These are phyloP conservation scores for Anguilla japonica DNA, from an alignment of 2,113 vertebrate species.

Conservation along the genomic window DNA sequence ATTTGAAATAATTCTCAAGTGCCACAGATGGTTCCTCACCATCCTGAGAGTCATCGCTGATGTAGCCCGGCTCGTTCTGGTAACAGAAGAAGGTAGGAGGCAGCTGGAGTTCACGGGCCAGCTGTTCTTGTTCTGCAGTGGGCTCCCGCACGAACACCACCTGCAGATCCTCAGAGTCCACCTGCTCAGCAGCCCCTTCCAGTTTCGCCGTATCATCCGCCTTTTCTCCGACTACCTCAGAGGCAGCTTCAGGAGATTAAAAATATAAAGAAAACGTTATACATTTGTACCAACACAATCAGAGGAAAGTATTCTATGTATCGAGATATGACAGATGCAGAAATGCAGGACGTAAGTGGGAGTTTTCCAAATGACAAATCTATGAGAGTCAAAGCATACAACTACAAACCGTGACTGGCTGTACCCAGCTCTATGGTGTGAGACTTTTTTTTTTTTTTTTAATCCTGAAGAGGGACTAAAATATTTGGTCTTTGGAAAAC, in stretches of 20 bases:
- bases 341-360: neutral
- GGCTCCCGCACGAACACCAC: slow-evolving; percentile 85
- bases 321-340: neutral
- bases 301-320: neutral
- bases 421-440: no score
- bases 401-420: neutral
- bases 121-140: slow-evolving; percentile 79
- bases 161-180: slow-evolving; percentile 72
- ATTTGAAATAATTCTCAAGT: no score
- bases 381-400: neutral
- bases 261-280: neutral
- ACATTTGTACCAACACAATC: neutral
- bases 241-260: slow-evolving; percentile 38
- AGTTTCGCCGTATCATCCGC: neutral
- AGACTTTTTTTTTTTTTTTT: no score
- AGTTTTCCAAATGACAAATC: neutral
- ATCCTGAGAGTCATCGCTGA: slow-evolving; percentile 81
- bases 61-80: slow-evolving; percentile 85
- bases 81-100: slow-evolving; percentile 95
- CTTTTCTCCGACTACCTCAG: slow-evolving; percentile 30
- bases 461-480: neutral
- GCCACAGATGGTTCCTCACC: slow-evolving; percentile 67
- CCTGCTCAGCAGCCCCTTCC: neutral
- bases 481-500: neutral
- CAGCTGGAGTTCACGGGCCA: slow-evolving; percentile 80